phyloP scores from a whole-genome alignment of 2,797 vertebrate species.

The Malurus splendens region DNA sequence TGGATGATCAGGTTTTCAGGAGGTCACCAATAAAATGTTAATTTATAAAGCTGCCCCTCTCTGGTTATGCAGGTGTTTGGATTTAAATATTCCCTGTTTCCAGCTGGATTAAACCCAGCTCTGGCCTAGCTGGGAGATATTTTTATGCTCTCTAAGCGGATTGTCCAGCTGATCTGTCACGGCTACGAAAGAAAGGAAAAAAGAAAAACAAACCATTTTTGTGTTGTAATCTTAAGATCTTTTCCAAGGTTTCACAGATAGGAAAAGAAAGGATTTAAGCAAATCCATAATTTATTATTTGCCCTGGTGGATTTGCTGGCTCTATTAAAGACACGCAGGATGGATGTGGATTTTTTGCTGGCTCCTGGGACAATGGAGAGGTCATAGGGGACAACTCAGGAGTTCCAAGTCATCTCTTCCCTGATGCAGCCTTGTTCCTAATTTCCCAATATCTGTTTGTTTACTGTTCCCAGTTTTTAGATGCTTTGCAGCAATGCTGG shows the following conservation, averaged over 20 bases:
- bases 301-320: neutral
- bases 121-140: neutral
- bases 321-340: neutral
- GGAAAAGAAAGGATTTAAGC: neutral
- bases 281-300: neutral
- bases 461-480: neutral
- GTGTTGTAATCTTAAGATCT: neutral
- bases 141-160: neutral
- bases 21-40: neutral
- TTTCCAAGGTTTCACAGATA: neutral
- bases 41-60: neutral
- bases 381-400: neutral
- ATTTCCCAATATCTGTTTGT: neutral
- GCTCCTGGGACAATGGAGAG: neutral
- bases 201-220: neutral
- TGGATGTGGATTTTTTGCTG: neutral
- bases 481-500: neutral
- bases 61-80: neutral
- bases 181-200: neutral
- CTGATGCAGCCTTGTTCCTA: neutral
- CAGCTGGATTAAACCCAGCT: neutral
- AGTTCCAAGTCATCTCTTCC: neutral
- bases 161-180: neutral
- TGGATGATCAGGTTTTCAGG: neutral
- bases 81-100: neutral